phyloP scores from a whole-genome alignment of 2,888 invertebrate genomes.

The Copidosoma aretas region DNA sequence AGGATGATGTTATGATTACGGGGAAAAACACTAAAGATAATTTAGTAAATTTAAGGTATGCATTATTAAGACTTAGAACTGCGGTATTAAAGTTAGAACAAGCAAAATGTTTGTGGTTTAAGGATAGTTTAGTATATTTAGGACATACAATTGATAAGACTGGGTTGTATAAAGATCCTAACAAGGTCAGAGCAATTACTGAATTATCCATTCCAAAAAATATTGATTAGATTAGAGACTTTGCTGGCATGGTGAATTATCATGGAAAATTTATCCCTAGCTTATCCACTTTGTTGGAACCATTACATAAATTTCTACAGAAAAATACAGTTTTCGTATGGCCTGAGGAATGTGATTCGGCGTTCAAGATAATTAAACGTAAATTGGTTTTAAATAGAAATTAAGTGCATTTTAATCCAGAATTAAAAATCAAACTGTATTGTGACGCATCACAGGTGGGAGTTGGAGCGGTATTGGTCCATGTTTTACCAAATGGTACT shows the following conservation, averaged over 20 bases:
- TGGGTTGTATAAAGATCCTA: too few species aligned
- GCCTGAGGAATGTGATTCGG: conserved; percentile 21
- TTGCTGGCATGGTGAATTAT: conserved; percentile 49
- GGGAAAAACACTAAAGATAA: too few species aligned
- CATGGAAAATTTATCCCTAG: conserved; percentile 55
- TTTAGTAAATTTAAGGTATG: too few species aligned
- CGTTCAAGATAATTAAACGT: conserved; percentile 12
- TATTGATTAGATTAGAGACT: not conserved
- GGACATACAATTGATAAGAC: too few species aligned
- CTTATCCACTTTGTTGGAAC: conserved; percentile 46
- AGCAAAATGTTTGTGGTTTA: too few species aligned
- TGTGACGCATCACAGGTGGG: conserved; percentile 31
- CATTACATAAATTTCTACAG: conserved; percentile 49
- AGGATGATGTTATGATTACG: too few species aligned
- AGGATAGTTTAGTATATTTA: too few species aligned
- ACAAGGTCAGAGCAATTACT: conserved; percentile 23
- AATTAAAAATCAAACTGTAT: conserved; percentile 17
- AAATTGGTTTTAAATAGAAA: not conserved
- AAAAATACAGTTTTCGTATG: conserved; percentile 41
- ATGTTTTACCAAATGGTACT: conserved; percentile 35
- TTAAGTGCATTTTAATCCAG: conserved; percentile 22
- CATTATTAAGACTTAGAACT: too few species aligned
- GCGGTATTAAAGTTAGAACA: too few species aligned
- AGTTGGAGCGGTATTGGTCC: conserved; percentile 28
- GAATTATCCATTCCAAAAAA: conserved; percentile 1